Evolutionary conservation across 2,888 invertebrate species (phyloP).

Genomic region (Cylloceria caligata): DNA sequence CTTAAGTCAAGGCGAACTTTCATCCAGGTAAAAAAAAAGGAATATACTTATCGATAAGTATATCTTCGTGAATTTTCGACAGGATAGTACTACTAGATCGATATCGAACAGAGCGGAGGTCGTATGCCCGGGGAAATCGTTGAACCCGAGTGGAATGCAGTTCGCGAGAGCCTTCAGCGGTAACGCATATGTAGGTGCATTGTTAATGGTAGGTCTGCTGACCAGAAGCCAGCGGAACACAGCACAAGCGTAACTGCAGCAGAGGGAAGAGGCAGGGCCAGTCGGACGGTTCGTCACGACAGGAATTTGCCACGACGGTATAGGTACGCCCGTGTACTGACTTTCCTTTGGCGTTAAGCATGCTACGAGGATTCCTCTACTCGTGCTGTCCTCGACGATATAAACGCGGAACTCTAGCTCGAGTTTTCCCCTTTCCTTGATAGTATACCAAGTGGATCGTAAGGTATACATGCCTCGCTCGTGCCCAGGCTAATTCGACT

Average conservation of each 20-base stretch:
- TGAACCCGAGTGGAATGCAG: slow-evolving; percentile 70
- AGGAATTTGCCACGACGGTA: slow-evolving; percentile 65
- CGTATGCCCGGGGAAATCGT: slow-evolving; percentile 71
- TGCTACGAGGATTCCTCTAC: slow-evolving; percentile 51
- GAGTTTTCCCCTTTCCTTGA: slow-evolving; percentile 14
- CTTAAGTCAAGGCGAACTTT: background rate
- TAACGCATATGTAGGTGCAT: slow-evolving; percentile 74
- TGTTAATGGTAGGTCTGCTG: slow-evolving; percentile 73
- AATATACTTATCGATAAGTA: slow-evolving; percentile 20
- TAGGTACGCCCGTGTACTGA: slow-evolving; percentile 37
- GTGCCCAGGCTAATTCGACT: slow-evolving; percentile 75
- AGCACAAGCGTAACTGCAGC: slow-evolving; percentile 6
- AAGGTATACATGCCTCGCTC: slow-evolving; percentile 55
- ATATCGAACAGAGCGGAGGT: slow-evolving; percentile 38
- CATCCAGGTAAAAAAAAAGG: background rate
- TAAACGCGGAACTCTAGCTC: slow-evolving; percentile 60
- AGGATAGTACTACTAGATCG: slow-evolving; percentile 36
- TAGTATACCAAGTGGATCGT: slow-evolving; percentile 41
- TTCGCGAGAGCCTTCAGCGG: slow-evolving; percentile 68
- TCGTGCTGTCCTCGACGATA: slow-evolving; percentile 61
- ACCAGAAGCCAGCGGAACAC: slow-evolving; percentile 58
- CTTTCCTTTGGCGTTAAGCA: slow-evolving; percentile 64
- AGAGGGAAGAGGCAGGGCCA: slow-evolving; percentile 58
- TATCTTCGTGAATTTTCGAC: slow-evolving; percentile 45
- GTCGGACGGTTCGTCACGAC: slow-evolving; percentile 66